Percentiles rank a stretch among this genome's conserved stretches.
Conservation (phyloP, 2,797 vertebrate species). For the Sebastes miniatus region DNA sequence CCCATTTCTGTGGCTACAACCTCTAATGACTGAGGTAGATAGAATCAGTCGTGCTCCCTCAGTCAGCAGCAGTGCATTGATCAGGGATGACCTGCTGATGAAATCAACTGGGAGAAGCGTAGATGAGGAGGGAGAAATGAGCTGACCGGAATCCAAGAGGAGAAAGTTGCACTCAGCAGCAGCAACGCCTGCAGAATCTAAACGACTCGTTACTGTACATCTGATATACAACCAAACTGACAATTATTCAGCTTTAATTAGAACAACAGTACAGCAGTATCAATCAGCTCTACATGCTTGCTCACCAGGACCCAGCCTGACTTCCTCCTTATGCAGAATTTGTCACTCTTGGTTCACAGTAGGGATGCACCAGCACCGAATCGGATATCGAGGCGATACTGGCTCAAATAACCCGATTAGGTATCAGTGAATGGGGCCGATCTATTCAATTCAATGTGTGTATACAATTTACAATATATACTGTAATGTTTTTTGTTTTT, state of each 20-base stretch:
- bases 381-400: too few relatives aligned
- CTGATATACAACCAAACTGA: conserved; percentile 64
- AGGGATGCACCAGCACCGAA: too few relatives aligned
- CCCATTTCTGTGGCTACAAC: conserved; percentile 35
- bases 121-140: conserved; percentile 31
- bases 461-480: too few relatives aligned
- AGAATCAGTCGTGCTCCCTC: conserved; percentile 60
- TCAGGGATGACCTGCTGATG: conserved; percentile 56
- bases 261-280: conserved; percentile 46
- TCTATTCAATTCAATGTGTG: too few relatives aligned
- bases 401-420: too few relatives aligned
- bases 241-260: conserved; percentile 77
- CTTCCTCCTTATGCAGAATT: too few relatives aligned
- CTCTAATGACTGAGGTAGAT: conserved; percentile 56
- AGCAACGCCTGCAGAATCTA: conserved; percentile 20
- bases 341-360: too few relatives aligned
- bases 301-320: conserved; percentile 2
- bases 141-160: conserved; percentile 43
- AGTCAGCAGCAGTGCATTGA: conserved; percentile 70
- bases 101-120: conserved; percentile 39
- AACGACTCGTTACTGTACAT: conserved; percentile 20
- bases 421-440: too few relatives aligned
- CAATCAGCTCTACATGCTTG: conserved; percentile 42
- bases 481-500: too few relatives aligned
- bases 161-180: conserved; percentile 52